phyloP scores from a whole-genome alignment of 2,888 invertebrate species.

The Cheilosia soror region DNA sequence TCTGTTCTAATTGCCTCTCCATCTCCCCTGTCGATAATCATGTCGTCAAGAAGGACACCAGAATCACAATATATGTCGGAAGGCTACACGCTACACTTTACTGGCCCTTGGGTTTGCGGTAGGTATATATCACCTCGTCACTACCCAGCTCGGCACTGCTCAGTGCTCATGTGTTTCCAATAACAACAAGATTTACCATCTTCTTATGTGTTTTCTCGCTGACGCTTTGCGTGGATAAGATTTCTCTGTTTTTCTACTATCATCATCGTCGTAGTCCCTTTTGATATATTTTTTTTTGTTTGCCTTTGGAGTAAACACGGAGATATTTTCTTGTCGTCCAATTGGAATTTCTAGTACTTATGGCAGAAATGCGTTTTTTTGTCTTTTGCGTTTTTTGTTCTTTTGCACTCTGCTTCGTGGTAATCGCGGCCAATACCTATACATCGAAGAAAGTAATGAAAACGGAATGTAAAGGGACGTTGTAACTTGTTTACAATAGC shows the following conservation, averaged over 20 bases:
- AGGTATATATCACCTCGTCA: background rate
- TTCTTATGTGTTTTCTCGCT: background rate
- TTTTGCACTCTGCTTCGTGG: background rate
- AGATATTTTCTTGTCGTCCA: conserved; percentile 16
- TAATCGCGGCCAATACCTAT: background rate
- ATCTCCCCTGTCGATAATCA: conserved; percentile 26
- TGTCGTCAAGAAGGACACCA: conserved; percentile 8
- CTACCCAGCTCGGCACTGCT: conserved; percentile 40
- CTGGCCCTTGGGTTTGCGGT: background rate
- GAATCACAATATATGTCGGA: background rate
- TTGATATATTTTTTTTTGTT: conserved; percentile 4
- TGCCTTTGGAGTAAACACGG: conserved; percentile 23
- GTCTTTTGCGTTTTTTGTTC: background rate
- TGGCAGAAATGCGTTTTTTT: conserved; percentile 46
- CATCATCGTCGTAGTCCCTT: background rate
- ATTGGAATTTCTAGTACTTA: conserved; percentile 32
- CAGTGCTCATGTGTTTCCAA: conserved; percentile 41
- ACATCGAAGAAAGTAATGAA: background rate
- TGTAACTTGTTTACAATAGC: conserved; percentile 48
- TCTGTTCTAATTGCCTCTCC: conserved; percentile 35
- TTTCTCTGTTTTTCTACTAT: background rate
- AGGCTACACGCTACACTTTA: background rate
- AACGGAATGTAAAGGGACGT: conserved; percentile 9
- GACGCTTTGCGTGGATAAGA: conserved; percentile 6
- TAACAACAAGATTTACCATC: conserved; percentile 42